phyloP scores from a whole-genome alignment of 1,140 invertebrate genomes.

The Asobara japonica region DNA sequence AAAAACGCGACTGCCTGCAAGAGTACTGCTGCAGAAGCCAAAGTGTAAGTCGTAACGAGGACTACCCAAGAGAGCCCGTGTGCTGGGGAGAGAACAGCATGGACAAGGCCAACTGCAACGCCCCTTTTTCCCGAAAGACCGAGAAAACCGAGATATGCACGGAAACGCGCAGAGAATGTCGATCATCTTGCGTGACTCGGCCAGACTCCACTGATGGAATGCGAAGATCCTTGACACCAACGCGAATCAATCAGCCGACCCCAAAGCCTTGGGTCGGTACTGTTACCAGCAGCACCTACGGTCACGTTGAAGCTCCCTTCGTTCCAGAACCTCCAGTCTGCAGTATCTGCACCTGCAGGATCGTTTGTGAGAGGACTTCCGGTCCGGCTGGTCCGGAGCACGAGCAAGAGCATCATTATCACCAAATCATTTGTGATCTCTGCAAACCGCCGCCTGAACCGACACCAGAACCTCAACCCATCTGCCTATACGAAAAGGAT shows the following conservation, averaged over 20 bases:
- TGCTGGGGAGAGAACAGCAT: conserved; percentile 37
- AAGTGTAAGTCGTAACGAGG: conserved; percentile 41
- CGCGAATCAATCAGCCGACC: conserved; percentile 59
- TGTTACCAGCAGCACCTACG: conserved; percentile 52
- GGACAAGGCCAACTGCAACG: conserved; percentile 58
- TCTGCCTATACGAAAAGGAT: conserved; percentile 8
- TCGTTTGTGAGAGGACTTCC: conserved; percentile 43
- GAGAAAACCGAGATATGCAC: conserved; percentile 53
- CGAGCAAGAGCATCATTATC: conserved; percentile 54
- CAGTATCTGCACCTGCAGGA: conserved; percentile 47
- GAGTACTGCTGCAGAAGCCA: conserved; percentile 45
- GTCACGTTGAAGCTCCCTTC: conserved; percentile 45
- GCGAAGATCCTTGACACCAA: conserved; percentile 60
- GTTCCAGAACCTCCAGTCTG: conserved; percentile 44
- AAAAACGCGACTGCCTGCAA: conserved; percentile 49
- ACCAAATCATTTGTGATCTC: conserved; percentile 41
- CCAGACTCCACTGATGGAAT: conserved; percentile 57
- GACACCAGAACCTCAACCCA: conserved; percentile 32
- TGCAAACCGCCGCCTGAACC: conserved; percentile 29
- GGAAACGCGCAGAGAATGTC: conserved; percentile 44
- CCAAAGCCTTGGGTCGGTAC: conserved; percentile 63
- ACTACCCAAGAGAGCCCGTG: conserved; percentile 27
- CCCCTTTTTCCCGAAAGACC: conserved; percentile 53
- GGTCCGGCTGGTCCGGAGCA: conserved; percentile 44
- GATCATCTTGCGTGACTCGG: conserved; percentile 44